These are phyloP conservation scores for Acropora tenuis DNA, from an alignment of 64 coral and sea anemone genomes.

Conservation along the genomic window DNA sequence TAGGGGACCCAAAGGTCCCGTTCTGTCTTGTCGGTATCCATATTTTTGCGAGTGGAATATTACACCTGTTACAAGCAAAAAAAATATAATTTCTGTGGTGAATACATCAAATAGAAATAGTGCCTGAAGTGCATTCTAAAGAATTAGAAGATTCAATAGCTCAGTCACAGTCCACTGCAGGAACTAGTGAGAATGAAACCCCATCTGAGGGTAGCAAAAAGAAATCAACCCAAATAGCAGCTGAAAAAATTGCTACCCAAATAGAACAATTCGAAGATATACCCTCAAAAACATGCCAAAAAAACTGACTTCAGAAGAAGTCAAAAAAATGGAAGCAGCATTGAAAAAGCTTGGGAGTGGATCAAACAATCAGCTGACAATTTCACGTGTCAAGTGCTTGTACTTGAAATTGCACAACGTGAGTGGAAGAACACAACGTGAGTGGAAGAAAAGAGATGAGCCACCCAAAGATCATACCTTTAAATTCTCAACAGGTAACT, in stretches of 20 bases:
- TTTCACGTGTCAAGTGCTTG: slow-evolving; percentile 10
- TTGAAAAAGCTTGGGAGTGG: background rate
- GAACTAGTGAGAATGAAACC: slow-evolving; percentile 1
- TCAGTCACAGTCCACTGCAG: background rate
- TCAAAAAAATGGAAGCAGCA: slow-evolving; percentile 6
- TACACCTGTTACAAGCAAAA: background rate
- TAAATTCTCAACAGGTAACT: slow-evolving; percentile 20
- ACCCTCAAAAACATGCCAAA: slow-evolving; percentile 18
- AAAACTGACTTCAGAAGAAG: slow-evolving; percentile 1
- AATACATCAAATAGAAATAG: background rate
- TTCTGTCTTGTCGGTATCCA: background rate
- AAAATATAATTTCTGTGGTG: background rate
- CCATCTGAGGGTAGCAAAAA: background rate
- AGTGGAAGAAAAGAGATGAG: slow-evolving; percentile 22
- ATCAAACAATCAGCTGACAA: slow-evolving; percentile 10
- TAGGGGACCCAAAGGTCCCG: background rate
- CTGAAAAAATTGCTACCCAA: slow-evolving; percentile 2
- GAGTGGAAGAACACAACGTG: too few species aligned
- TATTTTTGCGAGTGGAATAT: background rate
- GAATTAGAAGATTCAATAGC: background rate
- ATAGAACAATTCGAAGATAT: slow-evolving; percentile 10
- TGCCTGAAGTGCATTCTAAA: background rate
- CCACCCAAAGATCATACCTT: slow-evolving; percentile 5
- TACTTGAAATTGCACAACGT: slow-evolving; percentile 48
- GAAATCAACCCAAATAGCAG: slow-evolving; percentile 18